These are phyloP conservation scores for Lerista edwardsae DNA, from an alignment of 2,797 vertebrate species.

Conservation along the genomic window DNA sequence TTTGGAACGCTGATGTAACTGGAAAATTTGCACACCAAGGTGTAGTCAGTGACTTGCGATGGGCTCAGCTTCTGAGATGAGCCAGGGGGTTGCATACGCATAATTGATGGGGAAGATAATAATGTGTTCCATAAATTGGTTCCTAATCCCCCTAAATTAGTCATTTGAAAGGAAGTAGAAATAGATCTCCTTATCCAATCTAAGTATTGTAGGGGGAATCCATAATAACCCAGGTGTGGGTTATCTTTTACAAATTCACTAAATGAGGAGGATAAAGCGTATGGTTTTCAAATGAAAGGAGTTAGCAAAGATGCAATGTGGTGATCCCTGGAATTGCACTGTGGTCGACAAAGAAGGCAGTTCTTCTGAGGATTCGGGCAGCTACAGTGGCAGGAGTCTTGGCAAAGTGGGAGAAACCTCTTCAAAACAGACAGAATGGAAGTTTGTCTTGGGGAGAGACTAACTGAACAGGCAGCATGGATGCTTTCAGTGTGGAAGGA, in stretches of 20 bases:
- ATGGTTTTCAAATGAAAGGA: not conserved
- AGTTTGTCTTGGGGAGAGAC: no score
- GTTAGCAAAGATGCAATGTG: not conserved
- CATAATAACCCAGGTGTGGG: not conserved
- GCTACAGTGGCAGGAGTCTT: no score
- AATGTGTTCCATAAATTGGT: not conserved
- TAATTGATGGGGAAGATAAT: not conserved
- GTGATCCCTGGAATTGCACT: no score
- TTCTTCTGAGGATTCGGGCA: no score
- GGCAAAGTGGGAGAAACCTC: no score
- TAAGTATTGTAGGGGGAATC: not conserved
- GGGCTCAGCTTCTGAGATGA: not conserved
- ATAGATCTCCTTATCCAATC: not conserved
- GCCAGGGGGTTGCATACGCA: not conserved
- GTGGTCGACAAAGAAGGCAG: no score
- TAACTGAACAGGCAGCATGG: no score
- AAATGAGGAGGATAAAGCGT: not conserved
- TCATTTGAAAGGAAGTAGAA: not conserved
- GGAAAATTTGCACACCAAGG: slow-evolving; percentile 4
- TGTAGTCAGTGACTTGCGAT: not conserved
- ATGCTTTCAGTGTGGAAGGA: no score
- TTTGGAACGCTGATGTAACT: not conserved
- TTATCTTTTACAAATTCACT: not conserved
- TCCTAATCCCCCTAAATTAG: not conserved
- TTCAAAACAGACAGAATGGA: no score